Percentiles rank a stretch among this genome's conserved stretches.
Conservation (phyloP, 1,140 invertebrate genomes). For the Lamellibrachia luymesi region DNA sequence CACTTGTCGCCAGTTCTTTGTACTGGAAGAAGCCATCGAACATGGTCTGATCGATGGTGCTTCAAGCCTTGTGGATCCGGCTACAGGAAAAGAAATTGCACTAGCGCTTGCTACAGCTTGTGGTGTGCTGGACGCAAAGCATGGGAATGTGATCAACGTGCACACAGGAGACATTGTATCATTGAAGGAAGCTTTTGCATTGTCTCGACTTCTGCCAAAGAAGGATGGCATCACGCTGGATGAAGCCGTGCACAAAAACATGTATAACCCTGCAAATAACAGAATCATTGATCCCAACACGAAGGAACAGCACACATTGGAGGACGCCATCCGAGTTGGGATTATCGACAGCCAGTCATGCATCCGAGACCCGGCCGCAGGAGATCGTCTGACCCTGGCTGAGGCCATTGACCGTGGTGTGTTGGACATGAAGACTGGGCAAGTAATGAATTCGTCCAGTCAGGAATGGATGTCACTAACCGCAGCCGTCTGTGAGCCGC, state of each 20-base stretch:
- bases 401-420: constrained; percentile 46
- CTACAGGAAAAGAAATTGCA: constrained; percentile 27
- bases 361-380: constrained; percentile 22
- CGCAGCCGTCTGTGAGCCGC: constrained; percentile 77
- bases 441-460: constrained; percentile 63
- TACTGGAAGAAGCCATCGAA: constrained; percentile 75
- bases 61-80: constrained; percentile 26
- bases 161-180: constrained; percentile 29
- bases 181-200: constrained; percentile 21
- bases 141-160: constrained; percentile 30
- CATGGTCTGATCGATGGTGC: constrained; percentile 20
- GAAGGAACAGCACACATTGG: constrained; percentile 16
- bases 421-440: constrained; percentile 43
- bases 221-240: constrained; percentile 15
- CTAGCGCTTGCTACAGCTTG: constrained; percentile 24
- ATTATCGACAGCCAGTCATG: not conserved
- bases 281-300: not conserved
- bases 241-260: not conserved
- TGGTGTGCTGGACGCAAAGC: constrained; percentile 25
- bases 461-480: constrained; percentile 76
- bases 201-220: not conserved
- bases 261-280: not conserved
- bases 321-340: constrained; percentile 11
- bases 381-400: constrained; percentile 34
- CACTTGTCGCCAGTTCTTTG: constrained; percentile 71